Conservation (phyloP, 1,140 invertebrate species). For the Pantala flavescens region DNA sequence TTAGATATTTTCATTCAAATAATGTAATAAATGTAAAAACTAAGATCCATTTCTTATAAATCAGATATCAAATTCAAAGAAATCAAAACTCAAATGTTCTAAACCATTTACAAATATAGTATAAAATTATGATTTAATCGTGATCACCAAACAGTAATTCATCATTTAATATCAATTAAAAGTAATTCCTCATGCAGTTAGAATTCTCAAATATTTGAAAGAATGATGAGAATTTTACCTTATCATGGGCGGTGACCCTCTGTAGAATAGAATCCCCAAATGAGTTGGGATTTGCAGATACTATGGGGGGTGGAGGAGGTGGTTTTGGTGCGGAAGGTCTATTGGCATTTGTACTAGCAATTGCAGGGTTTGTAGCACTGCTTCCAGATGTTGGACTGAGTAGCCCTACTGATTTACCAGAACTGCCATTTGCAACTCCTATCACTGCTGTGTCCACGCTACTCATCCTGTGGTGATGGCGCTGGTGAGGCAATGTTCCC, state of each 20-base stretch:
- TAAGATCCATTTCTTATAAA: no score
- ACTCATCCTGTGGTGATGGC: background rate
- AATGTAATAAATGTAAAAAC: no score
- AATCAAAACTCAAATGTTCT: no score
- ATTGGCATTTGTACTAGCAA: conserved; percentile 1
- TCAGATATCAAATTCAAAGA: no score
- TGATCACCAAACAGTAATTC: no score
- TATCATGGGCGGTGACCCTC: conserved; percentile 10
- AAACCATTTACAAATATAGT: no score
- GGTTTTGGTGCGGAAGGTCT: background rate
- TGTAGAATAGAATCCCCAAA: conserved; percentile 15
- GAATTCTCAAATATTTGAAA: no score
- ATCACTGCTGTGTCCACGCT: conserved; percentile 7
- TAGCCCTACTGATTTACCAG: background rate
- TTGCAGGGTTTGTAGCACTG: background rate
- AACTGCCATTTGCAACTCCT: background rate
- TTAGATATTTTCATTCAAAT: no score
- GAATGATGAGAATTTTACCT: background rate
- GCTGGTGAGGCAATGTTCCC: background rate
- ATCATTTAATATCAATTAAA: no score
- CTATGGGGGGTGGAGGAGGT: background rate
- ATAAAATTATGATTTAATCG: no score
- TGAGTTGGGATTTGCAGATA: background rate
- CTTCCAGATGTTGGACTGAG: background rate
- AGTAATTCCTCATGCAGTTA: no score